Base-by-base conservation (phyloP, 2,797 vertebrate genomes). In the Sebastes alutus region DNA sequence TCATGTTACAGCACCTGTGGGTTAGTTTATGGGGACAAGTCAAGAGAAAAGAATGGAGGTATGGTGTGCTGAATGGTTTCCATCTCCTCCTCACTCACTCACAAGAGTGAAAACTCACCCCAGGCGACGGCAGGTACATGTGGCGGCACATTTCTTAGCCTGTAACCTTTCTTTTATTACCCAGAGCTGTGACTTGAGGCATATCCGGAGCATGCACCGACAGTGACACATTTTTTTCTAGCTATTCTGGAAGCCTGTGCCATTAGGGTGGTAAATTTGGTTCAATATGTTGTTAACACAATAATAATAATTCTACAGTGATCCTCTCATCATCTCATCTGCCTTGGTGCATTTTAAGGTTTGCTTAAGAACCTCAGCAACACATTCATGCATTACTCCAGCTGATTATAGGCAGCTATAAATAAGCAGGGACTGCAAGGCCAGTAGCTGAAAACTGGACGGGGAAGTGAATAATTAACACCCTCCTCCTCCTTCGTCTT, bases 71-170 rank as follows among this genome's bases (percentile, higher is more conserved):
- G 60, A 91, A 89, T 82, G 68, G 77, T 90, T 92, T 92, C 87
- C 78, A 75, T 84, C 82, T 80, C 77, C 52, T 67, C 55, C 72
- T 81, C 75, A 81, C 64, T 90, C 60, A 27, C 42, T 87, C 75
- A 75, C 67, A 65, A 23, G 60, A 87, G 67, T 74, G 81, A 87
- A 86, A 88, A 87, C 79, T 78, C 75, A 72, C 90, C 86, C 73
- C 64, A 82, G 93, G 92, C 89, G 11, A 82, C 64, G 25, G 70
- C 87, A 90, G 81, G 87, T 85, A 85, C 91, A 85, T 91, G 91
- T 92, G 89, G 85, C 32, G 18, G 87, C 90, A 87, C 86, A 90
- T 93, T 83, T 91, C 82, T 87, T 89, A 86, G 82, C 92, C 88
- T 80, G 67, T 87, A 89, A 92, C 82, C 81, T 38, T 18, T 46